These are phyloP conservation scores for Sphaerodactylus townsendi DNA, from an alignment of 2,113 vertebrate species.

Conservation along the genomic window DNA sequence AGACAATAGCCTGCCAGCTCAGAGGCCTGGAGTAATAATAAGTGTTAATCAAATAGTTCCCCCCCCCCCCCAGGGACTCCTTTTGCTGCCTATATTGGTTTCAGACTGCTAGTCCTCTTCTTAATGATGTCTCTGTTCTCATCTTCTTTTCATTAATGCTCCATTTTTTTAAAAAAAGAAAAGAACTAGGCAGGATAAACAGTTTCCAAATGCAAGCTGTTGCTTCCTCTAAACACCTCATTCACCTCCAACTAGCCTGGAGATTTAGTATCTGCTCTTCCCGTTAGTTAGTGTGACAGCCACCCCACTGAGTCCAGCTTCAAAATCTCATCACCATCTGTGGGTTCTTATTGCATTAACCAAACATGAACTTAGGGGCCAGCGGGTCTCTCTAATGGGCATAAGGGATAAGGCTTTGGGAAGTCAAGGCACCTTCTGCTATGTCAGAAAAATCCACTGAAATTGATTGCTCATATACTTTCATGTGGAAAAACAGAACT, in stretches of 20 bases:
- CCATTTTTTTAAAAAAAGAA: background rate
- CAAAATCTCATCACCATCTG: conserved; percentile 54
- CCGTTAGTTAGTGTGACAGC: conserved; percentile 56
- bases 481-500: background rate
- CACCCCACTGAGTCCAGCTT: conserved; percentile 11
- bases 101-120: background rate
- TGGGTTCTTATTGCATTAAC: conserved; percentile 41
- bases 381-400: background rate
- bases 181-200: background rate
- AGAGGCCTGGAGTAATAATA: background rate
- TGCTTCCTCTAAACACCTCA: conserved; percentile 39
- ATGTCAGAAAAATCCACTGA: background rate
- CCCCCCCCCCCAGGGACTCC: too few species aligned
- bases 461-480: background rate
- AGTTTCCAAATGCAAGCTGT: conserved; percentile 26
- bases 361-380: conserved; percentile 30
- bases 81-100: background rate
- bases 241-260: conserved; percentile 52
- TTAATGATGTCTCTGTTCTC: background rate
- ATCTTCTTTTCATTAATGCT: conserved; percentile 1
- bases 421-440: background rate
- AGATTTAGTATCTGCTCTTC: conserved; percentile 49
- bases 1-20: conserved; percentile 2
- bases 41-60: conserved; percentile 15
- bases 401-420: conserved; percentile 14